These are phyloP conservation scores for Apogon talboti DNA, from an alignment of 2,797 vertebrate genomes.

Conservation along the genomic window DNA sequence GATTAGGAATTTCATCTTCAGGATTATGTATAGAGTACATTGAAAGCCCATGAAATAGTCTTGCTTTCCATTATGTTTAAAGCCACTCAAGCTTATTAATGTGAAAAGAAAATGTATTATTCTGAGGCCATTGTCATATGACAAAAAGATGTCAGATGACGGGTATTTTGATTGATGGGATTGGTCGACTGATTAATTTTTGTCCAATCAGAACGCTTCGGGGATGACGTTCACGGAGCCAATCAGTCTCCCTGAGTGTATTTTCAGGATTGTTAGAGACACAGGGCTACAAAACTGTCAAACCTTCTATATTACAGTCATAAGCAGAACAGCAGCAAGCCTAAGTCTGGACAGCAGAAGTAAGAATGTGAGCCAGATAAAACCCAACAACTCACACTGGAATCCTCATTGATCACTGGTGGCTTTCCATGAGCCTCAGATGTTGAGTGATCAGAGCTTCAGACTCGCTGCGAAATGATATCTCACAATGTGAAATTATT, in stretches of 20 bases:
- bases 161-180: slow-evolving; percentile 64
- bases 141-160: slow-evolving; percentile 75
- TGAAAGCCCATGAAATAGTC: slow-evolving; percentile 80
- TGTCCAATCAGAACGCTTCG: slow-evolving; percentile 44
- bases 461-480: slow-evolving; percentile 72
- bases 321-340: slow-evolving; percentile 56
- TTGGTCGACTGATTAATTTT: slow-evolving; percentile 57
- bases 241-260: slow-evolving; percentile 58
- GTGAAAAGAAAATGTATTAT: slow-evolving; percentile 79
- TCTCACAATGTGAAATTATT: slow-evolving; percentile 74
- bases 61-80: slow-evolving; percentile 81
- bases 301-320: slow-evolving; percentile 46
- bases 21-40: slow-evolving; percentile 81
- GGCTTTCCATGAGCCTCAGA: slow-evolving; percentile 74
- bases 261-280: slow-evolving; percentile 56
- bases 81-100: slow-evolving; percentile 82
- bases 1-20: slow-evolving; percentile 85
- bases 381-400: slow-evolving; percentile 64
- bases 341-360: slow-evolving; percentile 64
- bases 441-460: slow-evolving; percentile 73
- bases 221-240: slow-evolving; percentile 63
- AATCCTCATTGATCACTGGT: slow-evolving; percentile 77
- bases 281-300: slow-evolving; percentile 51
- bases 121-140: slow-evolving; percentile 68
- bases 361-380: slow-evolving; percentile 61